Evolutionary conservation across 2,888 invertebrate species (phyloP).

Genomic region (Periphyllus acericola): DNA sequence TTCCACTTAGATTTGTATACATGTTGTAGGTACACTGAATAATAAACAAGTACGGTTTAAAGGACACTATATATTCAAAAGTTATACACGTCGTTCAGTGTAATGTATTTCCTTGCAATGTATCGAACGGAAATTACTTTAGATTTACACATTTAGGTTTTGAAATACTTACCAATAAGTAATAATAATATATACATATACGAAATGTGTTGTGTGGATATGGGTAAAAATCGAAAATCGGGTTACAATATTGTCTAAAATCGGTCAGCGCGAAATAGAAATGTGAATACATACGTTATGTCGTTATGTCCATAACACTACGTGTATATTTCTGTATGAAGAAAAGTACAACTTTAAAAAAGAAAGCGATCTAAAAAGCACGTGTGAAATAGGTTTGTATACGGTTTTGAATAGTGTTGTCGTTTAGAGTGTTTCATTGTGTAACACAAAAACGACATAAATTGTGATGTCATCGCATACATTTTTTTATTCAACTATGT

Average conservation of each 20-base stretch:
- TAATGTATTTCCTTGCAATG: background rate
- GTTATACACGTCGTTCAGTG: background rate
- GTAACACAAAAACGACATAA: conserved; percentile 50
- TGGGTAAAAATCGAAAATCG: background rate
- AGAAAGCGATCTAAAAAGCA: background rate
- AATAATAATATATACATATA: background rate
- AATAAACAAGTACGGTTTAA: background rate
- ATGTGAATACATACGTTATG: background rate
- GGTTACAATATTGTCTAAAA: conserved; percentile 7
- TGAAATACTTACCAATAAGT: background rate
- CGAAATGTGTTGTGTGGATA: background rate
- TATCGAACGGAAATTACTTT: background rate
- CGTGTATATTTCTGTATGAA: no score
- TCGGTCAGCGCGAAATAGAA: conserved; percentile 5
- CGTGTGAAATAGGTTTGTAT: conserved; percentile 45
- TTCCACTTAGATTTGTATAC: no score
- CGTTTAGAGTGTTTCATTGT: conserved; percentile 56
- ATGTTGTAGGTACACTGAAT: background rate
- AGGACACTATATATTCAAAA: background rate
- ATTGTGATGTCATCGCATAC: conserved; percentile 48
- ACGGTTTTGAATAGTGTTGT: conserved; percentile 48
- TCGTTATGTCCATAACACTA: no score
- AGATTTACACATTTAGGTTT: background rate
- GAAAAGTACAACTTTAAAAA: background rate
- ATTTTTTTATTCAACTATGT: conserved; percentile 25